Base-by-base conservation (phyloP, 1,140 invertebrate species). In the Drosophila chauvacae region DNA sequence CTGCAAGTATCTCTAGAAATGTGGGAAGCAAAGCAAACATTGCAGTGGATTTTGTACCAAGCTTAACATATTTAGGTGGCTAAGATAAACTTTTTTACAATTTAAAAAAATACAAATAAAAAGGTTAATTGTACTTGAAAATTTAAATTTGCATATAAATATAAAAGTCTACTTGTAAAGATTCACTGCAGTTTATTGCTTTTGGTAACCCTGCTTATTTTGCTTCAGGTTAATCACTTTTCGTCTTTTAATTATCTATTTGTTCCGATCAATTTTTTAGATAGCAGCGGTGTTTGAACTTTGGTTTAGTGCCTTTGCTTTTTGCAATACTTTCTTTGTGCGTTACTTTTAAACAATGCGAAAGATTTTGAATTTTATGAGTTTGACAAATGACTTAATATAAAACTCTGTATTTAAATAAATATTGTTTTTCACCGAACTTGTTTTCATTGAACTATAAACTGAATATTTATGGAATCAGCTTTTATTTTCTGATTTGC, bases 261-360 rank as follows among this genome's bases (percentile, higher is more conserved):
- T 55, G 33, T 55, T 55, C 2, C 14, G 7, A 55, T 16, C 51
- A 55, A 23, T 37, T 55, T 37, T 16, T 55, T 37, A 55, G 51
- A 55, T 55, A 55, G 33, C 51, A 37, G 33, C 51, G 51, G 51
- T 37, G 33, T 20, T 37, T 55, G 33, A 37, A 55, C 51, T 14
- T 37, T 18, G 11, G 2, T 48, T 48, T 26, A 1, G 28, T 28
- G 18, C 18, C 7, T 20, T 53, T 35, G 13, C 9, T n/a, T n/a
- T 20, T 53, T 9, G n/a, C n/a, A 1, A 9, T 23, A 47, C 23
- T 20, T 55, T 16, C 51, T 55, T 53, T 37, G 51, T 55, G 51
- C 23, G 16, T 33, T 0, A 2, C n/a, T 14, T 33, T 51, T 37
- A 20, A 35, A 53, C 14, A 35, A 9, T 7, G 1, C 2, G 2